phyloP scores from a whole-genome alignment of 2,113 vertebrate species.

The Thalassoma bifasciatum region DNA sequence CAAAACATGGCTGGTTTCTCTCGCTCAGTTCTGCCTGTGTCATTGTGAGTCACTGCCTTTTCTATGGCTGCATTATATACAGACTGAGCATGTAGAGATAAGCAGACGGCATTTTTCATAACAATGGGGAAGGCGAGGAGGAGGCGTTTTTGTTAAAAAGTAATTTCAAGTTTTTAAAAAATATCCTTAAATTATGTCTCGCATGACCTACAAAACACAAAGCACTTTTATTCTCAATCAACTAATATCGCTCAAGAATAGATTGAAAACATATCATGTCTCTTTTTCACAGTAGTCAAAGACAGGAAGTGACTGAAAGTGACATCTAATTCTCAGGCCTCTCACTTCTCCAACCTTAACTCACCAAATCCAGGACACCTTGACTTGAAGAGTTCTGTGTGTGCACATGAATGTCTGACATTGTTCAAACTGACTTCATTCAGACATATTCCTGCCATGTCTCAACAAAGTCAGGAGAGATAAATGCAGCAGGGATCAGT shows the following conservation, averaged over 20 bases:
- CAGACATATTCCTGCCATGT: too few relatives aligned
- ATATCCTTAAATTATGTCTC: background rate
- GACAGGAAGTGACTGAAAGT: background rate
- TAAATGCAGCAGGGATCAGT: too few relatives aligned
- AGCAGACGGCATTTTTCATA: constrained; percentile 6
- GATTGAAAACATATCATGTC: background rate
- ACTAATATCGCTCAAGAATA: too few relatives aligned
- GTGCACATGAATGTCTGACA: too few relatives aligned
- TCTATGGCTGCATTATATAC: background rate
- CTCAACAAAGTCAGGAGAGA: too few relatives aligned
- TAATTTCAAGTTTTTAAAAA: constrained; percentile 39
- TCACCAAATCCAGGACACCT: too few relatives aligned
- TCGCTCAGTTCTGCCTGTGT: background rate
- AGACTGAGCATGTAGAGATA: constrained; percentile 21
- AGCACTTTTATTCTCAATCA: background rate
- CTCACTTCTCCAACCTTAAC: too few relatives aligned
- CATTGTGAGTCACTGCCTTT: background rate
- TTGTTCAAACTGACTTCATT: too few relatives aligned
- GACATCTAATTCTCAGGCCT: too few relatives aligned
- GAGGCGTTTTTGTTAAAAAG: constrained; percentile 2
- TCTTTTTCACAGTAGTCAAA: background rate
- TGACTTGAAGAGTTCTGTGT: too few relatives aligned
- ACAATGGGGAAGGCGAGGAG: background rate
- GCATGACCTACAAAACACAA: background rate
- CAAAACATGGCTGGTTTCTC: background rate